Evolutionary conservation across 1,140 invertebrate species (phyloP), one percentile per base, ranked within the genome.

Genomic region (Paraescarpia echinospica): DNA sequence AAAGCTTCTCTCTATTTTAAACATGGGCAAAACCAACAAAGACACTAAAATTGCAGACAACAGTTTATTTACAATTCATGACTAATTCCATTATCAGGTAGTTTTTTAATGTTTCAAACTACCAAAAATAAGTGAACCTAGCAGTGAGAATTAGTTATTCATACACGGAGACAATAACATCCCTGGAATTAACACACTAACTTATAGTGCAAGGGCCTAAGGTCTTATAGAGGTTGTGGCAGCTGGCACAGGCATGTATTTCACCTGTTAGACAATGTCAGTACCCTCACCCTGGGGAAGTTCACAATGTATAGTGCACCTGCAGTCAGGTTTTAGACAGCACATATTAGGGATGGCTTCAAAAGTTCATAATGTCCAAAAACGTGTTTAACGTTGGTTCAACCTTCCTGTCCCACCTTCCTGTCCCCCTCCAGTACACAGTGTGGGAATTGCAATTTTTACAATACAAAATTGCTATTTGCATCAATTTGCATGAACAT

Each of bases 1-100:
- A 41, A 41, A 41, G 41, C 59, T 77, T 18, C 59, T 77, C 27
- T 77, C 59, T 77, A 31, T 4, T 77, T 2, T 31, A 14, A 31
- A 12, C 9, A 22, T 5, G 14, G 59, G 0, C 59, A 77, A 18
- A 77, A 77, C 59, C 59, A 77, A 77, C 59, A 77, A 18, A 77
- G 2, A 77, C 59, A 77, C 59, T 77, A 18, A 27, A 77, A 2
- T 77, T 18, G 59, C 2, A 27, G 59, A 77, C 59, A 18, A 77
- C 59, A 77, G 59, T 77, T 77, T 77, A 77, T 77, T 77, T 77
- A 77, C 59, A 77, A 77, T 77, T 77, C 59, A 77, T 77, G 59
- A 77, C 59, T 77, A 77, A 77, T 18, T 27, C 59, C 59, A 77
- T 77, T 27, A 77, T 77, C 9, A 31, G 27, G 59, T 77, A 77